Conservation (phyloP, 2,888 invertebrate genomes). For the Melinopterus prodromus region DNA sequence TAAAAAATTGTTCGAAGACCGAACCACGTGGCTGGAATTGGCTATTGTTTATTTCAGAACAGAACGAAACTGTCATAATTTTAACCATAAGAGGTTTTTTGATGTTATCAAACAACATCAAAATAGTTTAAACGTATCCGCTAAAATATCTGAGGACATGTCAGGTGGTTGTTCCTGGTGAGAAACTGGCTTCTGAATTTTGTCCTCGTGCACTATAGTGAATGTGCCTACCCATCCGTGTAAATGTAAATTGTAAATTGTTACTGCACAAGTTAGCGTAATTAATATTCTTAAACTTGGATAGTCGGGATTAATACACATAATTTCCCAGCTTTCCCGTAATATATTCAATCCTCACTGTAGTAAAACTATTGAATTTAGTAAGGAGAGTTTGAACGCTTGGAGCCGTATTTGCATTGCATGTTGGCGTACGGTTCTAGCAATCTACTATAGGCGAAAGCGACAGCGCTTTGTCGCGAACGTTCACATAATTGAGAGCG, state of each 20-base stretch:
- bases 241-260: not conserved
- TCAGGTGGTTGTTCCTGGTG: too few relatives aligned
- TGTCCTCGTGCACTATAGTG: too few relatives aligned
- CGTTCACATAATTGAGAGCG: not conserved
- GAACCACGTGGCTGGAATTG: too few relatives aligned
- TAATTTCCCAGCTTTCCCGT: not conserved
- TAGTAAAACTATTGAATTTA: not conserved
- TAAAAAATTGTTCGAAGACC: too few relatives aligned
- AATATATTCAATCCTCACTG: not conserved
- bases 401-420: not conserved
- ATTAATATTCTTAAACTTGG: not conserved
- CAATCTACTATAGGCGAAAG: not conserved
- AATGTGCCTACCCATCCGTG: too few relatives aligned
- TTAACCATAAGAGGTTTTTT: too few relatives aligned
- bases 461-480: not conserved
- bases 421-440: not conserved
- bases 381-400: not conserved
- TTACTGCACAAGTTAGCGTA: not conserved
- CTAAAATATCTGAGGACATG: too few relatives aligned
- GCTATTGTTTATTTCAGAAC: too few relatives aligned
- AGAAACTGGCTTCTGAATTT: too few relatives aligned
- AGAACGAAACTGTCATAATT: too few relatives aligned
- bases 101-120: too few relatives aligned
- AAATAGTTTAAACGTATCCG: too few relatives aligned
- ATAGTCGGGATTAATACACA: not conserved